These are phyloP conservation scores for Drosophila sturtevanti DNA, from an alignment of 1,140 invertebrate species.

Conservation along the genomic window DNA sequence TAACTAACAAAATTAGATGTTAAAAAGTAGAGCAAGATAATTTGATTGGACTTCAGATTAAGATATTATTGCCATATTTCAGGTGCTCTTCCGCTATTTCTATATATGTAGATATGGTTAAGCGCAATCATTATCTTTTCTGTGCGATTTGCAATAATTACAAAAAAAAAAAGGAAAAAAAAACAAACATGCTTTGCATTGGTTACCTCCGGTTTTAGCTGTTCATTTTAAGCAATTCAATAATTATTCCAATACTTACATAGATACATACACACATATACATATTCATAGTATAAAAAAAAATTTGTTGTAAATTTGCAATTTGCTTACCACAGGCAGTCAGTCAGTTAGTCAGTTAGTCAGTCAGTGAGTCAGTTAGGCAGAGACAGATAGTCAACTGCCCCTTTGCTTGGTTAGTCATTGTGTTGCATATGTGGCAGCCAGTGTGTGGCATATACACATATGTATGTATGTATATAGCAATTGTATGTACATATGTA, in stretches of 20 bases:
- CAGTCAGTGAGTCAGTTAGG: neutral
- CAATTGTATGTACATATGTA: constrained; percentile 25
- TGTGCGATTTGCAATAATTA: neutral
- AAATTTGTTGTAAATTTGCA: constrained; percentile 46
- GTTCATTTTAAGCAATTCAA: constrained; percentile 3
- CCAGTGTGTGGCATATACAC: constrained; percentile 37
- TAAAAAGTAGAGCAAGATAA: too few species aligned
- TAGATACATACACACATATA: constrained; percentile 1
- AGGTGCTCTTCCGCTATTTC: neutral
- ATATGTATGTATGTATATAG: constrained; percentile 44
- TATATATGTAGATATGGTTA: too few species aligned
- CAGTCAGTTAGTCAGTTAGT: neutral
- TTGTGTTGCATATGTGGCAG: constrained; percentile 23
- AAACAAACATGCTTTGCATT: neutral
- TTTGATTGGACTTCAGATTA: too few species aligned
- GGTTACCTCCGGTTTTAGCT: neutral
- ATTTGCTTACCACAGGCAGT: constrained; percentile 58
- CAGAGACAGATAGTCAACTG: neutral
- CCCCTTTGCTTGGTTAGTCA: constrained; percentile 21
- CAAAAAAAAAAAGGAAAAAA: neutral
- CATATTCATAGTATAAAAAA: too few species aligned
- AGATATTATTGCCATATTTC: too few species aligned
- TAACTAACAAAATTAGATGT: too few species aligned
- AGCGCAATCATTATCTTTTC: neutral
- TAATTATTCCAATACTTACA: neutral